Evolutionary conservation across 23 tunicate genomes (phyloP), one percentile per base, ranked within the genome.

Genomic region (Halocynthia roretzi): DNA sequence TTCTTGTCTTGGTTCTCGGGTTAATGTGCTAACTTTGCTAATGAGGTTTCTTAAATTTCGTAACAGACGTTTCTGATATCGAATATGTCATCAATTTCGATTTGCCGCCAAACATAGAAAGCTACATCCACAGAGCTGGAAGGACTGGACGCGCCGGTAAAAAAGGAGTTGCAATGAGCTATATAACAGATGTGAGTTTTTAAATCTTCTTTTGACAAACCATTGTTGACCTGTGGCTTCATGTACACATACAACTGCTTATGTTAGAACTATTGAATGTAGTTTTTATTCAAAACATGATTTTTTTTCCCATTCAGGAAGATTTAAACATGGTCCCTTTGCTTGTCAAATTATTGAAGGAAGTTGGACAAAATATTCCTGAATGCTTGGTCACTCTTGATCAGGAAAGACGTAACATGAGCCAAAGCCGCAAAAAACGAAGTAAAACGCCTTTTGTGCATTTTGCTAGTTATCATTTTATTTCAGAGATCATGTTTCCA

Each of bases 91-190:
- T 96, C 52, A 96, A 96, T 72, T 96, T 57, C 68, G 99, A 96
- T 70, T 50, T 76, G 19, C 93, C 99, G 12, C 14, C 6, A 55
- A 79, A 83, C 48, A 72, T 85, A 52, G 87, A 81, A 61, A 70
- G 68, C 53, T 90, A 89, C 72, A 87, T 96, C 61, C 99, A 96
- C 52, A 78, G 99, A 7, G 87, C 90, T 44, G 99, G 99, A 10
- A 78, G 99, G 21, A 96, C 99, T 8, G 99, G 86, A 7, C 88
- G 99, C 5, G 99, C 84, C 48, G 88, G 86, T 7, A 90, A 90
- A 61, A 85, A 82, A 50, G 99, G 99, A 75, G 74, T 49, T 10
- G 77, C 96, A 8, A 12, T 81, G 69, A 85, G 77, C 22, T 67
- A 86, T 51, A 15, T 91, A 10, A 81, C 97, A 5, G 87, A 85